phyloP scores from a whole-genome alignment of 2,888 invertebrate species.

The Drosophila ustulata region DNA sequence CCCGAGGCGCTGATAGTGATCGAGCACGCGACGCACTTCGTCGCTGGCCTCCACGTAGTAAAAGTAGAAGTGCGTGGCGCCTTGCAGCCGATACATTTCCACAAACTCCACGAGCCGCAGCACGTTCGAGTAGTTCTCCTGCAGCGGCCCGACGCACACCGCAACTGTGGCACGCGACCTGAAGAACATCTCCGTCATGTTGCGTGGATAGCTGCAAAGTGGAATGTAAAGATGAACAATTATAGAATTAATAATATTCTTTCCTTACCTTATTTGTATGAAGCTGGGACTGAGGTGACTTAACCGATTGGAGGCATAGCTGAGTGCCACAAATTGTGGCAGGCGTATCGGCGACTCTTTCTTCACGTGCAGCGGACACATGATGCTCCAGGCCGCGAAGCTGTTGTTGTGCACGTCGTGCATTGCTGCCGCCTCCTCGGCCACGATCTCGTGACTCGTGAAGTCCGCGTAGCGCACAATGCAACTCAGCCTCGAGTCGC shows the following conservation, averaged over 20 bases:
- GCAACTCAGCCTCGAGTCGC: slow-evolving; percentile 72
- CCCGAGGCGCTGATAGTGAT: slow-evolving; percentile 79
- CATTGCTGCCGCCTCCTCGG: slow-evolving; percentile 83
- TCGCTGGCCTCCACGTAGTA: slow-evolving; percentile 84
- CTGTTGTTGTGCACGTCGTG: slow-evolving; percentile 85
- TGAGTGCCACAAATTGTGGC: slow-evolving; percentile 81
- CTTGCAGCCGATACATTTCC: slow-evolving; percentile 85
- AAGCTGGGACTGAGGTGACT: slow-evolving; percentile 82
- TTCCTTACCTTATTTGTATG: slow-evolving; percentile 80
- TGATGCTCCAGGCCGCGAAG: slow-evolving; percentile 84
- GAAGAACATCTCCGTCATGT: slow-evolving; percentile 71
- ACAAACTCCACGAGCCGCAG: slow-evolving; percentile 86
- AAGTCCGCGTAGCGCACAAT: slow-evolving; percentile 79
- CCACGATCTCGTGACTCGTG: slow-evolving; percentile 68
- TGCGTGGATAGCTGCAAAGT: slow-evolving; percentile 74
- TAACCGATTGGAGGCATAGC: slow-evolving; percentile 75
- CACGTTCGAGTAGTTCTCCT: slow-evolving; percentile 84
- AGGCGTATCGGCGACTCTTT: slow-evolving; percentile 51
- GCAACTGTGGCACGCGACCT: slow-evolving; percentile 79
- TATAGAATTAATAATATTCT: background rate
- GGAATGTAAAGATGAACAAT: background rate
- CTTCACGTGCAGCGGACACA: slow-evolving; percentile 81
- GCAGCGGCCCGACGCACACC: slow-evolving; percentile 85
- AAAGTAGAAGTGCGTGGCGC: slow-evolving; percentile 85
- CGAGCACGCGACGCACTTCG: slow-evolving; percentile 83